Evolutionary conservation across 1,140 invertebrate species (phyloP).

Genomic region (Drosophila hydei): DNA sequence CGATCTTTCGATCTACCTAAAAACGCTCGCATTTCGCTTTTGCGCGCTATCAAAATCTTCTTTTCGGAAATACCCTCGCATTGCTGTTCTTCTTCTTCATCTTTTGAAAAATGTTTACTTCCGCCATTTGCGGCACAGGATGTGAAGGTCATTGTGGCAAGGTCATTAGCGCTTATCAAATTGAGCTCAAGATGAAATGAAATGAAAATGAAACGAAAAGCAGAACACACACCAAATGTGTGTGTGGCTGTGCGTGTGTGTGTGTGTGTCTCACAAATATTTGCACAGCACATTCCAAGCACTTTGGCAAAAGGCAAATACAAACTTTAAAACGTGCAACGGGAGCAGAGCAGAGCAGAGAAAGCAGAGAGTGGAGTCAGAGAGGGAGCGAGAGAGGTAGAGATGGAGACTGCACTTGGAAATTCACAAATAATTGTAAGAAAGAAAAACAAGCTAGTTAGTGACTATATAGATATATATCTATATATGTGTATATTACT

Average conservation of each 20-base stretch:
- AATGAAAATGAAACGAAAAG: conserved; percentile 4
- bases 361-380: neutral
- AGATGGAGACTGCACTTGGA: conserved; percentile 1
- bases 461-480: conserved; percentile 8
- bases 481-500: conserved; percentile 3
- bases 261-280: conserved; percentile 68
- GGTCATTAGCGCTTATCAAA: conserved; percentile 67
- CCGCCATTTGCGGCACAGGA: conserved; percentile 46
- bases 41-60: conserved; percentile 35
- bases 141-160: conserved; percentile 71
- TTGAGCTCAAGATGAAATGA: conserved; percentile 23
- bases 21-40: conserved; percentile 8
- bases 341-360: conserved; percentile 20
- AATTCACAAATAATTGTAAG: conserved; percentile 7
- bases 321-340: conserved; percentile 45
- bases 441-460: conserved; percentile 10
- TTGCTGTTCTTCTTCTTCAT: conserved; percentile 5
- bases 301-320: conserved; percentile 55
- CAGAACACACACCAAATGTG: conserved; percentile 21
- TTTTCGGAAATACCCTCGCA: conserved; percentile 5
- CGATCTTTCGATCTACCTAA: conserved; percentile 19
- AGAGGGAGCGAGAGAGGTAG: neutral
- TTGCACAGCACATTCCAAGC: conserved; percentile 72
- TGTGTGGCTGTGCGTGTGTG: conserved; percentile 9
- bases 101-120: conserved; percentile 13